Evolutionary conservation across 2,113 vertebrate species (phyloP).

Genomic region (Collichthys lucidus): DNA sequence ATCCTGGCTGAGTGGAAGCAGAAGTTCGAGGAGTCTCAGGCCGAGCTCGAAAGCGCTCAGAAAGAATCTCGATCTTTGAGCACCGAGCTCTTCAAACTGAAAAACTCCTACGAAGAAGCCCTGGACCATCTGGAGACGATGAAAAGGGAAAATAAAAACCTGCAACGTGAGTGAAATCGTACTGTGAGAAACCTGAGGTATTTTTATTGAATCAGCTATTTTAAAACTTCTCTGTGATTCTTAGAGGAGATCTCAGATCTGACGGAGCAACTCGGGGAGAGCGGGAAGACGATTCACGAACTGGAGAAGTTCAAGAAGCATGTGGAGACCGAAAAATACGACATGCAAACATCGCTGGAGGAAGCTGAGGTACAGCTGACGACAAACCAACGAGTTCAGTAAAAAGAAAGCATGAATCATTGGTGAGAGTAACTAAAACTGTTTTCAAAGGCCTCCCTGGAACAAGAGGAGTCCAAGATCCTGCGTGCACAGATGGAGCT

Average conservation of each 20-base stretch:
- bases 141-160: conserved; percentile 80
- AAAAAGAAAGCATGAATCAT: background rate
- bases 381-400: conserved; percentile 29
- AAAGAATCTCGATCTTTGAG: conserved; percentile 74
- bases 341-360: conserved; percentile 73
- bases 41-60: conserved; percentile 72
- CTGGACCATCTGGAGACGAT: conserved; percentile 74
- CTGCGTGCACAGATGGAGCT: conserved; percentile 72
- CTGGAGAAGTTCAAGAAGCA: conserved; percentile 79
- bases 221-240: background rate
- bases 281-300: conserved; percentile 71
- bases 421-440: background rate
- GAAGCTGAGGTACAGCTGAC: conserved; percentile 82
- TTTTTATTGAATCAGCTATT: background rate
- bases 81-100: conserved; percentile 79
- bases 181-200: background rate
- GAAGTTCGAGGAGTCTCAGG: conserved; percentile 76
- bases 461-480: conserved; percentile 70
- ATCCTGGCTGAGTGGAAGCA: conserved; percentile 77
- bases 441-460: conserved; percentile 63
- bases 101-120: conserved; percentile 77
- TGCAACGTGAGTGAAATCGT: conserved; percentile 68
- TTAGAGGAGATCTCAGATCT: conserved; percentile 77
- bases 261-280: conserved; percentile 73
- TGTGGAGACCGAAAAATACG: conserved; percentile 69